Evolutionary conservation across 2,113 vertebrate genomes (phyloP).

Genomic region (Telmatochromis sp.): DNA sequence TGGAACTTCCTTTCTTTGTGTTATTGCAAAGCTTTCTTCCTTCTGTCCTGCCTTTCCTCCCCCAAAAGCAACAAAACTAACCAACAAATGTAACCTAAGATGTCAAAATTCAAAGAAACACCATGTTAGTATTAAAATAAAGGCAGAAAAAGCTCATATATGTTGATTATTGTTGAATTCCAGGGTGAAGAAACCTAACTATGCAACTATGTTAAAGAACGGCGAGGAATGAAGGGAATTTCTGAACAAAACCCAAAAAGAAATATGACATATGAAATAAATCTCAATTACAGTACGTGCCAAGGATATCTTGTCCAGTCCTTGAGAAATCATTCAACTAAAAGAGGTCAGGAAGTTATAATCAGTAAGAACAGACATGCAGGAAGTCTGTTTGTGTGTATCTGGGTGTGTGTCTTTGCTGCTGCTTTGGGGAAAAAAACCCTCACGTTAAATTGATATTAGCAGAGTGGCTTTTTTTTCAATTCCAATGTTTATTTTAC

Average conservation of each 20-base stretch:
- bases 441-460: not conserved
- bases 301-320: not conserved
- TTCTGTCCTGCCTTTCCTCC: not conserved
- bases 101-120: not conserved
- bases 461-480: accelerated
- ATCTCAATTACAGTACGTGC: not conserved
- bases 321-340: not conserved
- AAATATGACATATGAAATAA: not conserved
- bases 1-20: conserved; percentile 70
- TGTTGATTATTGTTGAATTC: not conserved
- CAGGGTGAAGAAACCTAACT: not conserved
- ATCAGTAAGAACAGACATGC: not conserved
- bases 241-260: not conserved
- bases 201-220: not conserved
- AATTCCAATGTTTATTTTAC: not conserved
- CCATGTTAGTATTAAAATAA: not conserved
- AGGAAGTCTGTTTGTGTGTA: not conserved
- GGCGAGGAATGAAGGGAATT: not conserved
- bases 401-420: not conserved
- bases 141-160: not conserved
- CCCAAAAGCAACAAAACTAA: not conserved
- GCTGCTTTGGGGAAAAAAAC: accelerated
- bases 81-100: not conserved
- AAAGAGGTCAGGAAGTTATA: not conserved
- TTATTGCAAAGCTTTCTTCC: conserved; percentile 50